These are phyloP conservation scores for Cherax destructor DNA, from an alignment of 1,140 invertebrate species.

Conservation along the genomic window DNA sequence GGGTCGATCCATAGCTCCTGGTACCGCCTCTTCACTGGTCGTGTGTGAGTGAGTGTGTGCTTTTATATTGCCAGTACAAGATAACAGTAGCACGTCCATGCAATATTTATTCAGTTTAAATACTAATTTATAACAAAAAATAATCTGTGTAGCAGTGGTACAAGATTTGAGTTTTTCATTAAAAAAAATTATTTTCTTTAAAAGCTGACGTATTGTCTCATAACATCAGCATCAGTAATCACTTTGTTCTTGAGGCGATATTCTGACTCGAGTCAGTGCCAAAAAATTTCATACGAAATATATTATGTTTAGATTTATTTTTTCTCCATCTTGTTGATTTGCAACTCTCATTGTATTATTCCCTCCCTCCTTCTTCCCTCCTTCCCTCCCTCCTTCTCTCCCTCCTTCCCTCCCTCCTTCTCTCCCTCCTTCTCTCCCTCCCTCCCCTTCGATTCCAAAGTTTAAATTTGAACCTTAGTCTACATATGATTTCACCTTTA, in stretches of 20 bases:
- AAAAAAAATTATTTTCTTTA: not conserved
- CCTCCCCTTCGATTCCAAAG: no score
- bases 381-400: no score
- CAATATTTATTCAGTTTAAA: not conserved
- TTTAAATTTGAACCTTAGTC: no score
- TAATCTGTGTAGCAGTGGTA: not conserved
- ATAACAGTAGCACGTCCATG: not conserved
- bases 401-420: no score
- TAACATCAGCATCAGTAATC: no score
- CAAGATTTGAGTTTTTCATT: not conserved
- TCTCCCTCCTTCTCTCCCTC: no score
- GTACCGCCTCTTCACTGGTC: no score
- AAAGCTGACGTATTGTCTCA: no score
- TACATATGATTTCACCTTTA: not conserved
- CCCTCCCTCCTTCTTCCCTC: no score
- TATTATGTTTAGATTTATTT: not conserved
- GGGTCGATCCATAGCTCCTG: no score
- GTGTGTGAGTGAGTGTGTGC: conserved; percentile 19
- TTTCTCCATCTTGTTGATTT: not conserved
- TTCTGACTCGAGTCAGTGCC: no score
- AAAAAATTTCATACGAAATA: not conserved
- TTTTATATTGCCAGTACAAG: not conserved
- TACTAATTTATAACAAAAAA: not conserved
- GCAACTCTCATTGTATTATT: not conserved
- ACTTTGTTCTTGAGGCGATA: no score